Base-by-base conservation (phyloP, 2,113 vertebrate species). In the Rhinoderma darwinii region DNA sequence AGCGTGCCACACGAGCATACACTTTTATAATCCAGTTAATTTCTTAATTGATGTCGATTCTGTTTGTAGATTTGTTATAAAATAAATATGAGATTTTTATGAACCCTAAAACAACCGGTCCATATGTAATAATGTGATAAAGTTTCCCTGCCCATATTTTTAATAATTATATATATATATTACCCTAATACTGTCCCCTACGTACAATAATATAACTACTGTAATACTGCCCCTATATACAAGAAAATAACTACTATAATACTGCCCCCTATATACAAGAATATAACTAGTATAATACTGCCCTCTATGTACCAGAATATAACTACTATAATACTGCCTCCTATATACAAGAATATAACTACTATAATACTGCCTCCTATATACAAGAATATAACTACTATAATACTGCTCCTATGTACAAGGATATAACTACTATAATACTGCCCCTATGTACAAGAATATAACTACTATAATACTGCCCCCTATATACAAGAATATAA, bases 71-170 rank as follows among this genome's bases (percentile, higher is more conserved):
- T 25, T 66, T 70, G 1, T 59, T 63, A 27, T 81, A 25, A 63
- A 41, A 63, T 63, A 81, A 61, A 81, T 81, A 11, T 61, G 5
- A 17, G 5, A 63, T 63, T 61, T 81, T 41, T 43, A 81, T 43
- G n/a, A 63, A 81, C 35, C 20, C 4, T 37, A 37, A 37, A 14
- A n/a, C n/a, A n/a, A n/a, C n/a, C n/a, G n/a, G n/a, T n/a, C n/a
- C n/a, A n/a, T n/a, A n/a, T n/a, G n/a, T n/a, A n/a, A n/a, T n/a
- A n/a, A n/a, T n/a, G n/a, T n/a, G n/a, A n/a, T n/a, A n/a, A n/a
- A n/a, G n/a, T n/a, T n/a, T n/a, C n/a, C n/a, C n/a, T n/a, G n/a
- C n/a, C n/a, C n/a, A n/a, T n/a, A n/a, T n/a, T n/a, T n/a, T n/a
- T n/a, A n/a, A n/a, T n/a, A n/a, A n/a, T n/a, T n/a, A n/a, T n/a